Evolutionary conservation across 2,797 vertebrate species (phyloP), one percentile per base, ranked within the genome.

Genomic region (Onychomys arenicola): DNA sequence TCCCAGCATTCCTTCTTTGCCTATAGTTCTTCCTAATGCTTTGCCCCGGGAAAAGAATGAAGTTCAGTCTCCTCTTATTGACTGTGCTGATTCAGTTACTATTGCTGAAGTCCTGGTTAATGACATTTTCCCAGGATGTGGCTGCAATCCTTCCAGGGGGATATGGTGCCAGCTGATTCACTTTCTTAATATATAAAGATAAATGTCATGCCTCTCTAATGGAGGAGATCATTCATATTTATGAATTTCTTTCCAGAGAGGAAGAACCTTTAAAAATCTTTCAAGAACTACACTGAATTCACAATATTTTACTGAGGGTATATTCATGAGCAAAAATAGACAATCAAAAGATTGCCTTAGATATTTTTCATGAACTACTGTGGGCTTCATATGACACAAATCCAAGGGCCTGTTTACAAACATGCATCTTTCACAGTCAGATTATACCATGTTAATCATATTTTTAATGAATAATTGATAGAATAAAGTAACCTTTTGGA

Each of bases 221-320:
- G 49, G 83, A 69, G 69, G 77, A 81, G 2, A 73, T 75, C 59
- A 69, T 69, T 89, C 95, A 85, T 85, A 89, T 63, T 91, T 80
- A 89, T 85, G 84, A 87, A 63, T 61, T 40, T 78, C 37, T 63
- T 96, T 92, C 82, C 71, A 89, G 46, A 63, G 65, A 94, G 65
- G 78, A 89, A 88, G 88, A 89, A 93, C 29, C 65, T 95, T 75
- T 32, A 91, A 95, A 97, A 88, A 90, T 81, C 49, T 91, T 89
- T 81, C 73, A 76, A 81, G 71, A 85, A 34, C 84, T 78, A n/a
- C 13, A 57, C 7, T 93, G 63, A 93, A 80, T 57, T 85, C 37
- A 80, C 61, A 61, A 0, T 69, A 91, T 84, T 90, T 88, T 97
- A 67, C 78, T 85, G 23, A 69, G 40, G 34, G 40, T 69, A 76